A percentile compares a stretch with the other conserved stretches of the same genome.
These are phyloP conservation scores for Polyodon spathula DNA, from an alignment of 2,113 vertebrate species.

Conservation along the genomic window DNA sequence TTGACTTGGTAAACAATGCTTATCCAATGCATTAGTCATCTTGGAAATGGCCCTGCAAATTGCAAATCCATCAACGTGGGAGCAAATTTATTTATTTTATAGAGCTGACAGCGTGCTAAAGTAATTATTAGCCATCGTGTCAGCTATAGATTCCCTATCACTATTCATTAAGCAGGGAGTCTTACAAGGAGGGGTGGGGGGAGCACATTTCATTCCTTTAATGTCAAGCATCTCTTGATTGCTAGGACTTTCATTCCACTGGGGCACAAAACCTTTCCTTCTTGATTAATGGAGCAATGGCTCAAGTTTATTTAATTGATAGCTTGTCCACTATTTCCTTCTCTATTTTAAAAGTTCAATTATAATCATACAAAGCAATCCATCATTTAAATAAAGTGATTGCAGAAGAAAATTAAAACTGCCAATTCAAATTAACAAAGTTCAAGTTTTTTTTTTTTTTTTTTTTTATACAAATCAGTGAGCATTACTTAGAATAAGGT, in stretches of 20 bases:
- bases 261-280: conserved; percentile 20
- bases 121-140: conserved; percentile 16
- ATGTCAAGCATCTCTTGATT: conserved; percentile 20
- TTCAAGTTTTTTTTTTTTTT: no score
- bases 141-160: conserved; percentile 16
- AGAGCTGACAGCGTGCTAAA: conserved; percentile 7
- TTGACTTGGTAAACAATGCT: background rate
- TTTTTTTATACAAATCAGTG: conserved; percentile 15
- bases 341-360: conserved; percentile 60
- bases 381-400: conserved; percentile 58
- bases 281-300: conserved; percentile 52
- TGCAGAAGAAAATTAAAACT: conserved; percentile 60
- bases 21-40: conserved; percentile 3
- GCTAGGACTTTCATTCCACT: conserved; percentile 17
- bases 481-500: conserved; percentile 25
- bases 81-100: conserved; percentile 20
- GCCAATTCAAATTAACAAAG: conserved; percentile 58
- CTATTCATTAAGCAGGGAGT: conserved; percentile 19
- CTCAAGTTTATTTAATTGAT: conserved; percentile 56
- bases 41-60: conserved; percentile 6
- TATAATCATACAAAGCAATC: conserved; percentile 57
- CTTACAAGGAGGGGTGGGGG: conserved; percentile 2
- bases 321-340: conserved; percentile 51
- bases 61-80: conserved; percentile 7
- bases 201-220: conserved; percentile 16